phyloP scores from a whole-genome alignment of 1,140 invertebrate species.

The Alviniconcha marisindica region DNA sequence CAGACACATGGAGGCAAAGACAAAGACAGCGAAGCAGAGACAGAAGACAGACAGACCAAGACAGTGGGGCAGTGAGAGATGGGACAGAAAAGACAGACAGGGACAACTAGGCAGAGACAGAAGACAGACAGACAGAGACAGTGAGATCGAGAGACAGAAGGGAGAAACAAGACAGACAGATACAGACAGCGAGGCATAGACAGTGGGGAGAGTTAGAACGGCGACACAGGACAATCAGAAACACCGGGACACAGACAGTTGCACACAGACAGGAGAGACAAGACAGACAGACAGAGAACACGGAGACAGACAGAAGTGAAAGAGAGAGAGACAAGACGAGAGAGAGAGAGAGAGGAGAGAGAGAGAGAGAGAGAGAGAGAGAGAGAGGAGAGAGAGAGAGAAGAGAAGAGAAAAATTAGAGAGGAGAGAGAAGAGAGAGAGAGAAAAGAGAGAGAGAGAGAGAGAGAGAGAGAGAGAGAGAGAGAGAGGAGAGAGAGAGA shows the following conservation, averaged over 20 bases:
- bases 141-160: too few relatives aligned
- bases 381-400: background rate
- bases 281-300: too few relatives aligned
- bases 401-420: background rate
- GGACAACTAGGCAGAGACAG: background rate
- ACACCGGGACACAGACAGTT: background rate
- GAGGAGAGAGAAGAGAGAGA: background rate
- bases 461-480: background rate
- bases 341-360: background rate
- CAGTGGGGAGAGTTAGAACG: too few relatives aligned
- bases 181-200: too few relatives aligned
- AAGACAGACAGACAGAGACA: background rate
- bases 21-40: background rate
- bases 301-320: background rate
- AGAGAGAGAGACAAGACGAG: background rate
- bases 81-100: background rate
- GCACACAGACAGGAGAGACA: too few relatives aligned
- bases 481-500: background rate
- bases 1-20: background rate
- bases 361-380: background rate
- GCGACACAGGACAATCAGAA: too few relatives aligned
- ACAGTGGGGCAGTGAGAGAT: constrained; percentile 10
- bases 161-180: too few relatives aligned
- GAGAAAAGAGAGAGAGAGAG: background rate
- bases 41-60: background rate